Conservation (phyloP, 2,888 invertebrate species). For the Drosophila mettleri region DNA sequence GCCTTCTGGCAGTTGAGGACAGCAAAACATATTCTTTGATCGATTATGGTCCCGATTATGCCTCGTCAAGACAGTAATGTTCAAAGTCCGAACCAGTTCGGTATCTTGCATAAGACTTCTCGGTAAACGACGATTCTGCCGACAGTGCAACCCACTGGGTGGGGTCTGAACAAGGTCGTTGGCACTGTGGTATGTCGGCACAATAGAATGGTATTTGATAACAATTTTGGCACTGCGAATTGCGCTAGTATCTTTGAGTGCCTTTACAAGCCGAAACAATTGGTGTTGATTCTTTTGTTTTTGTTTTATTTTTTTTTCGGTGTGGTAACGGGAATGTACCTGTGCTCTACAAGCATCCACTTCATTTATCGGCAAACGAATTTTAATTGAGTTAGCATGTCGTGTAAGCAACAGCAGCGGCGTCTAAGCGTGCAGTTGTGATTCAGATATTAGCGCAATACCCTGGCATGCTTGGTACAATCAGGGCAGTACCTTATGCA, state of each 20-base stretch:
- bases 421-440: constrained; percentile 38
- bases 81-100: constrained; percentile 34
- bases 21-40: constrained; percentile 42
- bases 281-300: constrained; percentile 10
- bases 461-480: constrained; percentile 7
- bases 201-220: constrained; percentile 40
- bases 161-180: constrained; percentile 60
- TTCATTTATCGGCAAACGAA: constrained; percentile 65
- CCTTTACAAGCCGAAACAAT: constrained; percentile 46
- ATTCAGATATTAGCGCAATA: constrained; percentile 33
- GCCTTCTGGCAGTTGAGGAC: constrained; percentile 27
- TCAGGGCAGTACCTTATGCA: constrained; percentile 13
- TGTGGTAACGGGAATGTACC: constrained; percentile 39
- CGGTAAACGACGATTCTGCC: not conserved
- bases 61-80: constrained; percentile 44
- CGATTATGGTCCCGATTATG: constrained; percentile 31
- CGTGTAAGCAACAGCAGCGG: constrained; percentile 40
- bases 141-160: constrained; percentile 11
- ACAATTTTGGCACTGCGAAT: constrained; percentile 63
- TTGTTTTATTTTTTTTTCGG: constrained; percentile 11
- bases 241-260: constrained; percentile 55
- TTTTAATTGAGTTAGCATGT: constrained; percentile 69
- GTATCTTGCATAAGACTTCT: constrained; percentile 38
- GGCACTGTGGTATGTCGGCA: constrained; percentile 32
- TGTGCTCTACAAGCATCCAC: constrained; percentile 45